phyloP scores from a whole-genome alignment of 2,797 vertebrate species.

The Rhadinocentrus ornatus region DNA sequence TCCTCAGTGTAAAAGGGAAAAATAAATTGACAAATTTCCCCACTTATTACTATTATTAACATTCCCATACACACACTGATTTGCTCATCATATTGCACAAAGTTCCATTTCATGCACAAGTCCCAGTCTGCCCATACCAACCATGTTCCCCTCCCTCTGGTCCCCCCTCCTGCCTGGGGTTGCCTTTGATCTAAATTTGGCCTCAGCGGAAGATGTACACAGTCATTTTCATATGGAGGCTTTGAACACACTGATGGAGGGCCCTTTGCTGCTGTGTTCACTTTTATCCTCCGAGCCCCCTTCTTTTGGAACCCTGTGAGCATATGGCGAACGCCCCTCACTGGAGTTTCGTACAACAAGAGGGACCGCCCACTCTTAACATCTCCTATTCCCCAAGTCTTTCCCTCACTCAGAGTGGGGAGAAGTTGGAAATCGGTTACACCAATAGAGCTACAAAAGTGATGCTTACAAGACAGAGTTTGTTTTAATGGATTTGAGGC shows the following conservation, averaged over 20 bases:
- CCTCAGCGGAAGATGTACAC: slow-evolving; percentile 77
- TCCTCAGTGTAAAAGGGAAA: slow-evolving; percentile 56
- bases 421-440: slow-evolving; percentile 86
- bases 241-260: slow-evolving; percentile 94
- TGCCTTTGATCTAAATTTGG: slow-evolving; percentile 85
- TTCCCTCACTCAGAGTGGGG: slow-evolving; percentile 73
- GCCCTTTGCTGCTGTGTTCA: slow-evolving; percentile 82
- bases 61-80: slow-evolving; percentile 68
- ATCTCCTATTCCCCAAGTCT: slow-evolving; percentile 64
- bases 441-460: slow-evolving; percentile 65
- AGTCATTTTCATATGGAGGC: slow-evolving; percentile 87
- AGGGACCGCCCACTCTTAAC: slow-evolving; percentile 82
- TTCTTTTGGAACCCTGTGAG: slow-evolving; percentile 87
- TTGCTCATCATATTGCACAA: slow-evolving; percentile 69
- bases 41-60: slow-evolving; percentile 72
- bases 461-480: slow-evolving; percentile 72
- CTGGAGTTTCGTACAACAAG: slow-evolving; percentile 89
- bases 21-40: slow-evolving; percentile 72
- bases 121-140: slow-evolving; percentile 52
- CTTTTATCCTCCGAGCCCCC: slow-evolving; percentile 91
- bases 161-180: slow-evolving; percentile 49
- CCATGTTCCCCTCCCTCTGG: slow-evolving; percentile 26
- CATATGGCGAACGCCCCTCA: slow-evolving; percentile 95
- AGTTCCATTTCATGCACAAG: slow-evolving; percentile 76
- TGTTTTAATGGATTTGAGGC: slow-evolving; percentile 43